Percentiles rank a stretch among this genome's conserved stretches.
Evolutionary conservation across 1,140 invertebrate species (phyloP).

Genomic region (Orchestia grillus): DNA sequence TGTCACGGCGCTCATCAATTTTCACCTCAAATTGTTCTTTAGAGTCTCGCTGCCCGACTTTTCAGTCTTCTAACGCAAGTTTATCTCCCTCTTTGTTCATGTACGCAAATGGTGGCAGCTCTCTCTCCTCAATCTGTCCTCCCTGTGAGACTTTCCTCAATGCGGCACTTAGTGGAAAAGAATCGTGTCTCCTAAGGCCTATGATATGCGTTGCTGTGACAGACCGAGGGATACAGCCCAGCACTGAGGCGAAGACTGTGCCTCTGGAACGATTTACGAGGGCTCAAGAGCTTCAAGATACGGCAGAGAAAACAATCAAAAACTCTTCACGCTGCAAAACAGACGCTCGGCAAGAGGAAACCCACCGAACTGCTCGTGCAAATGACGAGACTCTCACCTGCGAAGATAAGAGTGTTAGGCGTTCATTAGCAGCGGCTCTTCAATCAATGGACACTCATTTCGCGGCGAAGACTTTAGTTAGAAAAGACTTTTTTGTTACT

Average conservation of each 20-base stretch:
- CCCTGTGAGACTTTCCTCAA: background rate
- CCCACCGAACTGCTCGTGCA: background rate
- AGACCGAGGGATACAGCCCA: background rate
- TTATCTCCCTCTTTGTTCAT: background rate
- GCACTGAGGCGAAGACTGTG: background rate
- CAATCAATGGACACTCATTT: conserved; percentile 21
- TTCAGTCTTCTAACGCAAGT: background rate
- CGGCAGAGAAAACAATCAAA: background rate
- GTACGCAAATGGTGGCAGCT: background rate
- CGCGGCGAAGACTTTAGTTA: background rate
- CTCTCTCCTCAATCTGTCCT: conserved; percentile 1
- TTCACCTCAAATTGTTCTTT: background rate
- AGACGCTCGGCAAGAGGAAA: background rate
- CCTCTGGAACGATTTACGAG: background rate
- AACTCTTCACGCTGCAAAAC: background rate
- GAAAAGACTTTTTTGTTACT: background rate
- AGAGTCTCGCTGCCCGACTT: background rate
- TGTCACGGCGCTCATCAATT: background rate
- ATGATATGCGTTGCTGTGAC: background rate
- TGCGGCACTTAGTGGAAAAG: conserved; percentile 13
- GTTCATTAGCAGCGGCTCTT: background rate
- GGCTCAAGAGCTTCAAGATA: background rate
- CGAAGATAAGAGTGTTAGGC: background rate
- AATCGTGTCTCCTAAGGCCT: conserved; percentile 11
- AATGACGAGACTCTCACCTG: background rate